These are phyloP conservation scores for Misgurnus anguillicaudatus DNA, from an alignment of 2,113 vertebrate species.

Conservation along the genomic window DNA sequence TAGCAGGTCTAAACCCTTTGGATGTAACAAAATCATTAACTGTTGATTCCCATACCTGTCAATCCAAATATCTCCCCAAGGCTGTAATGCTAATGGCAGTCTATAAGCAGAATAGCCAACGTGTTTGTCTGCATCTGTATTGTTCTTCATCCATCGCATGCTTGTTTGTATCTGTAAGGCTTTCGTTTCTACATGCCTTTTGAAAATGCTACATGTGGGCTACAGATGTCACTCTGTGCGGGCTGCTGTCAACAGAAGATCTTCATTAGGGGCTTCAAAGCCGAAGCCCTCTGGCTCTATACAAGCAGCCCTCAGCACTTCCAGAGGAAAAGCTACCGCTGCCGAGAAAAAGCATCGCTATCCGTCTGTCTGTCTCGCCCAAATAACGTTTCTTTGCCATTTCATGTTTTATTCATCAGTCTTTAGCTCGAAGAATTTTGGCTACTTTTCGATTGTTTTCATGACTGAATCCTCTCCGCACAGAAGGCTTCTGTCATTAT, in stretches of 20 bases:
- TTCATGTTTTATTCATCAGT: conserved; percentile 67
- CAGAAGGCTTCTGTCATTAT: conserved; percentile 56
- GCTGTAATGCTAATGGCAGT: neutral
- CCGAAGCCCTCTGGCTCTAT: conserved; percentile 58
- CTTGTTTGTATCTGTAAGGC: conserved; percentile 11
- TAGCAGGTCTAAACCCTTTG: neutral
- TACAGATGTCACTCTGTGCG: conserved; percentile 63
- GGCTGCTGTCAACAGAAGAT: conserved; percentile 65
- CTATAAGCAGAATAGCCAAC: neutral
- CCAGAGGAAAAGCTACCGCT: conserved; percentile 21
- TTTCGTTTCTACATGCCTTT: conserved; percentile 53
- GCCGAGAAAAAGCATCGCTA: conserved; percentile 53
- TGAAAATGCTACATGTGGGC: conserved; percentile 51
- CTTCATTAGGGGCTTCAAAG: conserved; percentile 72
- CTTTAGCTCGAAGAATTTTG: conserved; percentile 56
- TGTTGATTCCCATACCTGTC: neutral
- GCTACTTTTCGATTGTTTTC: conserved; percentile 64
- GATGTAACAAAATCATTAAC: neutral
- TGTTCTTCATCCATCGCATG: neutral
- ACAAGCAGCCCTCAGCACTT: conserved; percentile 64
- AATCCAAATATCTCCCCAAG: neutral
- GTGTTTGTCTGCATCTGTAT: neutral
- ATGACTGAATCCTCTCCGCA: conserved; percentile 44
- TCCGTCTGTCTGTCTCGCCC: conserved; percentile 26
- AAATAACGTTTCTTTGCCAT: conserved; percentile 65